Evolutionary conservation across 2,113 vertebrate genomes (phyloP), one percentile per base, ranked within the genome.

Genomic region (Tragelaphus strepsiceros): DNA sequence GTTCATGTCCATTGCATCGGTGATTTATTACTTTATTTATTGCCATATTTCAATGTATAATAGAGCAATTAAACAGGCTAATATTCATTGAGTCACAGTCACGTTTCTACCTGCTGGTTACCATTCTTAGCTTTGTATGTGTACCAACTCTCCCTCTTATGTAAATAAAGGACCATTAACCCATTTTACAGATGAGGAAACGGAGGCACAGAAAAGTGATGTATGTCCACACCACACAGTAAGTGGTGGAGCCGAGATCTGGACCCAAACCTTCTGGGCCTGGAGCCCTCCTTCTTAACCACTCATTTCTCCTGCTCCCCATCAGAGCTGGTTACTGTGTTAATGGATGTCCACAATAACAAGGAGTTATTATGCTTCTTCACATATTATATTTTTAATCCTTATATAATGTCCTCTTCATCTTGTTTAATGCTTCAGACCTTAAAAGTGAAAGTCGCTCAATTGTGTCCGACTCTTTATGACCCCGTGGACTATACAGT

Each of bases 241-340:
- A 21, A 58, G n/a, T 12, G 61, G 32, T 21, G 43, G 43, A 59
- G 24, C 3, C 1, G 2, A 58, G 77, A 21, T 32, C 19, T 1
- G 4, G 71, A 59, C 46, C 35, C 6, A 39, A 74, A 46, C 43
- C 51, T 35, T 49, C 78, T 35, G n/a, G 88, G 39, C 58, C 62
- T 3, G 24, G 49, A n/a, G 19, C 30, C 54, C 26, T 77, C 87
- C 32, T 30, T 46, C 54, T 26, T 2, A 26, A 19, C 53, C n/a
- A 15, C 71, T 24, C 78, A 22, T 16, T 28, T 30, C 62, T 28
- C 58, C 71, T 43, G 39, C 74, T 17, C 49, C 51, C 49, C 1
- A 9, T 0, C 16, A 11, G 19, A 49, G 30, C 28, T 78, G 35
- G n/a, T 4, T 13, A 9, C 10, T 12, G 3, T 0, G 3, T 9